Conservation (phyloP, 2,797 vertebrate genomes). For the Choloepus didactylus region DNA sequence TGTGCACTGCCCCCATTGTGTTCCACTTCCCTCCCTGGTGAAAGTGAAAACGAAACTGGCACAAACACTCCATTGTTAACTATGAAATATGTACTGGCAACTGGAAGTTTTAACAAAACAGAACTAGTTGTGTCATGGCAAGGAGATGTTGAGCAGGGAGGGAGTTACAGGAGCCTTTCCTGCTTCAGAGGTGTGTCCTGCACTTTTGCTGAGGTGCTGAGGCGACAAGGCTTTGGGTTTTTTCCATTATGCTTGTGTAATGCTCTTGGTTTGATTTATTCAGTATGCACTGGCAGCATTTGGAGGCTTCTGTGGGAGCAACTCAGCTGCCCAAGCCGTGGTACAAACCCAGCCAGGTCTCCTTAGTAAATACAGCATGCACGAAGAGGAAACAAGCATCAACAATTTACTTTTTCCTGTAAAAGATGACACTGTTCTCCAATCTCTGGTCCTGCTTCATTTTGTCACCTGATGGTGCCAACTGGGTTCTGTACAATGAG, state of each 20-base stretch:
- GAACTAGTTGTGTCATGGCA: constrained; percentile 72
- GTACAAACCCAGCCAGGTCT: constrained; percentile 78
- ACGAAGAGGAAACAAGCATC: constrained; percentile 74
- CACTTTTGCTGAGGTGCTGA: constrained; percentile 62
- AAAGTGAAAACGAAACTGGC: constrained; percentile 84
- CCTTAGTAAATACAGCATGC: constrained; percentile 78
- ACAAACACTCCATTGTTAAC: constrained; percentile 82
- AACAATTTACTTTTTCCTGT: constrained; percentile 79
- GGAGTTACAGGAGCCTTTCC: constrained; percentile 71
- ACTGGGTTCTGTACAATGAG: constrained; percentile 6
- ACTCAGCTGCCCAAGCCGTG: constrained; percentile 43
- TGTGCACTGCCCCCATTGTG: constrained; percentile 75
- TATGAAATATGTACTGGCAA: constrained; percentile 79
- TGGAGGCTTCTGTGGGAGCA: constrained; percentile 81
- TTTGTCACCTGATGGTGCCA: constrained; percentile 61
- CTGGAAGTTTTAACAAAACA: constrained; percentile 72
- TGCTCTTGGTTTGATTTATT: constrained; percentile 74
- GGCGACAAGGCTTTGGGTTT: constrained; percentile 75
- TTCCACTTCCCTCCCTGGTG: constrained; percentile 71
- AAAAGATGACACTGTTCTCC: constrained; percentile 80
- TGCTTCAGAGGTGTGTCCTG: constrained; percentile 76
- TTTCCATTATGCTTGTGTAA: constrained; percentile 78
- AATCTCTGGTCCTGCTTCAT: constrained; percentile 63
- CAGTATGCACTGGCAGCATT: constrained; percentile 74
- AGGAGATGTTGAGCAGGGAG: constrained; percentile 37